Evolutionary conservation across 1,140 invertebrate genomes (phyloP).

Genomic region (Neomicropteryx cornuta): DNA sequence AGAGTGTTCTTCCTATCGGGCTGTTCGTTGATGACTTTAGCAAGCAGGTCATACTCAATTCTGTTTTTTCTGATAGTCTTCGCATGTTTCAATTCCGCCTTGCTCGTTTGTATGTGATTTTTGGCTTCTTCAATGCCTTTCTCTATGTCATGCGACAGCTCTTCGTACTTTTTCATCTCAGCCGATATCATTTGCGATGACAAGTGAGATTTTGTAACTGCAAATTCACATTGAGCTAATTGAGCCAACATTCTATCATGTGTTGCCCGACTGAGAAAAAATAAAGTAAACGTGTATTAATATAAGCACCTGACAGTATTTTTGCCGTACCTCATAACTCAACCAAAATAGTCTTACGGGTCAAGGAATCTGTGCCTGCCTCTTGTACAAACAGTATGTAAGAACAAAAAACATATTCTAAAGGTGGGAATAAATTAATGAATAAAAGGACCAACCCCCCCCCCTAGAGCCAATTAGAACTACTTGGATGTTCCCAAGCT

Average conservation of each 20-base stretch:
- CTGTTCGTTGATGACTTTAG: slow-evolving; percentile 80
- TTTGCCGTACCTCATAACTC: too few relatives aligned
- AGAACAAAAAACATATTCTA: too few relatives aligned
- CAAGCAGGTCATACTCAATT: slow-evolving; percentile 86
- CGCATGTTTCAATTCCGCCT: slow-evolving; percentile 63
- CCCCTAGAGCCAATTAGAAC: too few relatives aligned
- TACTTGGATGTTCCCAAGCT: too few relatives aligned
- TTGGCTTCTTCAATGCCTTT: slow-evolving; percentile 64
- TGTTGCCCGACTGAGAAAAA: slow-evolving; percentile 40
- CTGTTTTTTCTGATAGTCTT: slow-evolving; percentile 79
- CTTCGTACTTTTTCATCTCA: slow-evolving; percentile 77
- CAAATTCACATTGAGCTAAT: slow-evolving; percentile 78
- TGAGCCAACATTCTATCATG: slow-evolving; percentile 74
- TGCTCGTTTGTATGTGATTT: slow-evolving; percentile 61
- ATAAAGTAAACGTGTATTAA: too few relatives aligned
- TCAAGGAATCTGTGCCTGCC: too few relatives aligned
- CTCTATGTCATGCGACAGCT: slow-evolving; percentile 65
- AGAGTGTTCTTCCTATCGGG: slow-evolving; percentile 80
- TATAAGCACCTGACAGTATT: too few relatives aligned
- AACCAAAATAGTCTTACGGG: too few relatives aligned
- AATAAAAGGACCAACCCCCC: too few relatives aligned
- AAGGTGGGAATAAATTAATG: too few relatives aligned
- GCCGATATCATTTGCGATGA: slow-evolving; percentile 71
- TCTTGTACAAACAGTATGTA: too few relatives aligned
- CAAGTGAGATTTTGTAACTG: slow-evolving; percentile 72